Percentiles rank a stretch among this genome's conserved stretches.
Evolutionary conservation across 1,140 invertebrate species (phyloP).

Genomic region (Leptinotarsa undecemlineata): DNA sequence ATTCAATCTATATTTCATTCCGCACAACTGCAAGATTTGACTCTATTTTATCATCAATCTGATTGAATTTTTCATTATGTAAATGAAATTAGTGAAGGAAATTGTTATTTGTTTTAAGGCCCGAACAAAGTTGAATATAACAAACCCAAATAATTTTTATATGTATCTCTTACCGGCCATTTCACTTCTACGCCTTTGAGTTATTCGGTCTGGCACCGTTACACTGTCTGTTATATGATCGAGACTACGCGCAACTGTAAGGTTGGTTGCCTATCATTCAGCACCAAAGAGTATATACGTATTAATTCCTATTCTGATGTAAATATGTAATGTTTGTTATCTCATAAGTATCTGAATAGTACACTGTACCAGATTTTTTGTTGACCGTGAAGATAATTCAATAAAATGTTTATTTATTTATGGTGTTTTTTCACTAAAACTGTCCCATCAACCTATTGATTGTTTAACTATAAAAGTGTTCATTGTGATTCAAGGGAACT

Average conservation of each 20-base stretch:
- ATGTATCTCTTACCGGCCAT: not conserved
- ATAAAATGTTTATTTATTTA: slow-evolving; percentile 38
- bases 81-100: too few species aligned
- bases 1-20: too few species aligned
- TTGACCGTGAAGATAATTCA: slow-evolving; percentile 31
- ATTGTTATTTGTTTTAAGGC: too few species aligned
- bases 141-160: too few species aligned
- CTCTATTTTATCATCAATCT: too few species aligned
- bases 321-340: slow-evolving; percentile 15
- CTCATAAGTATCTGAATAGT: slow-evolving; percentile 2
- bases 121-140: too few species aligned
- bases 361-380: slow-evolving; percentile 21
- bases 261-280: slow-evolving; percentile 35
- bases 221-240: not conserved
- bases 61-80: too few species aligned
- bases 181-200: not conserved
- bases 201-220: not conserved
- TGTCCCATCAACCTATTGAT: too few species aligned
- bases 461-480: too few species aligned
- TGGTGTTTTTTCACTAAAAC: not conserved
- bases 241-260: slow-evolving; percentile 25
- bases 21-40: too few species aligned
- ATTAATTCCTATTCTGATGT: not conserved
- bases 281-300: slow-evolving; percentile 6
- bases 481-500: too few species aligned